Base-by-base conservation (phyloP, 2,888 invertebrate species). In the Euplexia lucipara region DNA sequence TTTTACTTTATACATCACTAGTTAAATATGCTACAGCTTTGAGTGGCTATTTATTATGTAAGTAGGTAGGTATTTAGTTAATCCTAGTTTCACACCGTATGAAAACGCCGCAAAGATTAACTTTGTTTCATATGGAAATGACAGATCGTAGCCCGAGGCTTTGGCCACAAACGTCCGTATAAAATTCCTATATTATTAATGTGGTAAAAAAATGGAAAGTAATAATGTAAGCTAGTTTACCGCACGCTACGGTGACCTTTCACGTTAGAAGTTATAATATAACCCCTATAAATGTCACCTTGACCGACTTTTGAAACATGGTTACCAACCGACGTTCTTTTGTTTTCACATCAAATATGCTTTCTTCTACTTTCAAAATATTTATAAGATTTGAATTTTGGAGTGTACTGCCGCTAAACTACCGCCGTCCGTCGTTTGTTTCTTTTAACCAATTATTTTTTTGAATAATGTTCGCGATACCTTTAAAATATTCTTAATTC, bases 281-380 rank as follows among this genome's bases (percentile, higher is more conserved):
- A 76, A 78, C 70, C 76, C 71, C 72, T 64, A 74, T 81, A 78
- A 83, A 74, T 65, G 75, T 78, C 77, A 74, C 86, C 86, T 86
- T 86, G 86, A 81, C 86, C 86, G 74, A 82, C 47, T 81, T 84
- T 56, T 53, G 39, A 62, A 47, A 47, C 41, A 45, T 62, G 51
- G 59, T 58, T 26, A 26, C 3, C 26, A 26, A 26, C 26, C 18
- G 3, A 10, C 3, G 10, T 47, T 47, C 10, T 35, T 47, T 51
- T 39, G 18, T n/a, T 61, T 30, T 16, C 42, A 30, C 0, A 39
- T 14, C 9, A 30, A 44, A 35, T 16, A 16, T 14, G 3, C 9
- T 56, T 32, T 1, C 6, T 42, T 53, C 12, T 14, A 14, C 0
- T 2, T 39, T 49, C 1, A 16, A 61, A 61, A 42, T 30, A 12